These are phyloP conservation scores for Ciconia boyciana DNA, from an alignment of 2,113 vertebrate genomes.

Conservation along the genomic window DNA sequence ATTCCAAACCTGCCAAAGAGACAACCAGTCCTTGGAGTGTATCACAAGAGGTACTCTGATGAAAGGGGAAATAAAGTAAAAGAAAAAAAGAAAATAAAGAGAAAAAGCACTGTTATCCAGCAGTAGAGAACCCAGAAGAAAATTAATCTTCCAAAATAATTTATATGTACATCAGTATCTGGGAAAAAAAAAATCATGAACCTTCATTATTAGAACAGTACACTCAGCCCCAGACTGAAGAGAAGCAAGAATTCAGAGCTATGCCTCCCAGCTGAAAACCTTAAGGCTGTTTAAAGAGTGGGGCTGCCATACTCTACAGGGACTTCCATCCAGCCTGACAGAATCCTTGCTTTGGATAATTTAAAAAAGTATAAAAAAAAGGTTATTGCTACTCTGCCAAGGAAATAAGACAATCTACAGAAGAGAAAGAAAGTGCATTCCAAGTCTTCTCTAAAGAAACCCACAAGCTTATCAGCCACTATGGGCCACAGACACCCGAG, in stretches of 20 bases:
- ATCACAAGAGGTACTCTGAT: not conserved
- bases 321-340: not conserved
- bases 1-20: not conserved
- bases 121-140: not conserved
- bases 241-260: not conserved
- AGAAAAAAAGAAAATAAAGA: not conserved
- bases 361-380: not conserved
- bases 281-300: not conserved
- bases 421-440: slow-evolving; percentile 19
- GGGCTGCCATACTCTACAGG: not conserved
- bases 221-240: not conserved
- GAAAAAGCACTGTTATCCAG: not conserved
- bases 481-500: not conserved
- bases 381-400: slow-evolving; percentile 52
- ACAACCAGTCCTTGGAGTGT: not conserved
- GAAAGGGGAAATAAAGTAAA: not conserved
- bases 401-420: slow-evolving; percentile 22
- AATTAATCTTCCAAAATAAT: not conserved
- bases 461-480: not conserved
- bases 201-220: not conserved
- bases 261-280: not conserved
- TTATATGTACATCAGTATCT: slow-evolving; percentile 2
- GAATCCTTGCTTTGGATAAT: slow-evolving; percentile 14
- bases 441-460: not conserved
- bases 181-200: not conserved